Evolutionary conservation across 2,888 invertebrate genomes (phyloP).

Genomic region (Cheilosia variabilis): DNA sequence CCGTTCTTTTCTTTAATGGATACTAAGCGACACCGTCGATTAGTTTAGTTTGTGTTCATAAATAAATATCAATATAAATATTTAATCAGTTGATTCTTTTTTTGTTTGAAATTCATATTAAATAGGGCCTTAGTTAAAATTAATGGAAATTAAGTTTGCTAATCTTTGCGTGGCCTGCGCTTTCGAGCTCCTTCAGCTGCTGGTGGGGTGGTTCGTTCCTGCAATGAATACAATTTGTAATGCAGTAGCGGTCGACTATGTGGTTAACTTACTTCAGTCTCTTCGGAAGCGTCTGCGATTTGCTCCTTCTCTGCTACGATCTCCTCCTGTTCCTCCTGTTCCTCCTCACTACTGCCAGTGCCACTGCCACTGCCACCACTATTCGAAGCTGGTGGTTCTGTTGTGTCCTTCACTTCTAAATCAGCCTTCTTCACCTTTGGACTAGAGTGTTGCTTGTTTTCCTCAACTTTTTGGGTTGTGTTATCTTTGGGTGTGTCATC

Average conservation of each 20-base stretch:
- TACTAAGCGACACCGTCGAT: conserved; percentile 61
- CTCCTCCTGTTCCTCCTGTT: conserved; percentile 72
- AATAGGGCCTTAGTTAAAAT: conserved; percentile 66
- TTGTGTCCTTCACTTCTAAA: conserved; percentile 80
- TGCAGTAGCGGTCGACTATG: not conserved
- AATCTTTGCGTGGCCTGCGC: conserved; percentile 82
- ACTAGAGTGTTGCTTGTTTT: conserved; percentile 78
- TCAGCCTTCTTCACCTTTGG: conserved; percentile 83
- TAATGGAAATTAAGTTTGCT: conserved; percentile 71
- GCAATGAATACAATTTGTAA: not conserved
- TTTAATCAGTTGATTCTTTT: conserved; percentile 56
- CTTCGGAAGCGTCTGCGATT: conserved; percentile 71
- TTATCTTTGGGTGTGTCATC: conserved; percentile 77
- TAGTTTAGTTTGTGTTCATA: conserved; percentile 46
- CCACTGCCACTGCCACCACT: conserved; percentile 76
- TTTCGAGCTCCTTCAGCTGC: conserved; percentile 78
- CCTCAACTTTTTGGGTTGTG: conserved; percentile 71
- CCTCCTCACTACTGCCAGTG: conserved; percentile 76
- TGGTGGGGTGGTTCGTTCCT: conserved; percentile 65
- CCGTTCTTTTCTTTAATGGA: conserved; percentile 41
- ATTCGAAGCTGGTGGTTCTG: conserved; percentile 63
- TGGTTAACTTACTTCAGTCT: conserved; percentile 79
- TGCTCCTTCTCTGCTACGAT: conserved; percentile 76
- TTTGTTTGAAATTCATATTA: conserved; percentile 64
- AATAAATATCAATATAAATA: conserved; percentile 66